A percentile compares a stretch with the other conserved stretches of the same genome.
Conservation (phyloP, 92 coral and sea anemone genomes). For the Desmophyllum pertusum region DNA sequence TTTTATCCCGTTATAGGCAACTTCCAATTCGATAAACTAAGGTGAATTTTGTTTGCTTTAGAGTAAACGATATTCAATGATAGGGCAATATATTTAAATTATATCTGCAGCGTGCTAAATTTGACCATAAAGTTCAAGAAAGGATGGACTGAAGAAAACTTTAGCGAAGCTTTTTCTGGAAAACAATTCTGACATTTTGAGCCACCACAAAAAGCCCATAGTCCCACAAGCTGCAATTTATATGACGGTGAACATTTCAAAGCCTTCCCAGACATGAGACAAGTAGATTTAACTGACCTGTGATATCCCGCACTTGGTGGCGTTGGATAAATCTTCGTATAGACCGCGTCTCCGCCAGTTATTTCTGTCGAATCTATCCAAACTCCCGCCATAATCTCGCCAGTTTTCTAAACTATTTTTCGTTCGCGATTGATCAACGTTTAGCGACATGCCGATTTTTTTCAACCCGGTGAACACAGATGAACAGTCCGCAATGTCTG, state of each 20-base stretch:
- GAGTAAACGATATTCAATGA: background rate
- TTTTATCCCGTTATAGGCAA: background rate
- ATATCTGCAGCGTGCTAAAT: background rate
- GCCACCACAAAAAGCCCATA: background rate
- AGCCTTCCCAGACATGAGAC: background rate
- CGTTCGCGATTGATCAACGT: background rate
- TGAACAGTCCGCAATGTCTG: background rate
- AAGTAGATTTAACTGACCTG: conserved; percentile 9
- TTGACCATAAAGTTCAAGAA: background rate
- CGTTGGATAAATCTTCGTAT: conserved; percentile 45
- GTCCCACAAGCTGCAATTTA: background rate
- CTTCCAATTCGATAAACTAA: background rate
- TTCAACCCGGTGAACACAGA: background rate
- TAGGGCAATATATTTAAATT: background rate
- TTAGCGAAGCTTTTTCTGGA: background rate
- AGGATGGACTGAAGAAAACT: background rate
- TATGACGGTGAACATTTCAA: background rate
- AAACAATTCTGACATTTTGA: background rate
- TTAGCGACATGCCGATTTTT: conserved; percentile 9
- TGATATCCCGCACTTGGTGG: conserved; percentile 43
- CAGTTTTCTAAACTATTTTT: conserved; percentile 17
- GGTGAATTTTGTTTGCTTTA: background rate
- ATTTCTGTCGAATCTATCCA: conserved; percentile 32
- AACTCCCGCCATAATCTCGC: conserved; percentile 21
- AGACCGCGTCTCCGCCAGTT: conserved; percentile 41